Base-by-base conservation (phyloP, 2,113 vertebrate species). In the Chelonoidis abingdonii region DNA sequence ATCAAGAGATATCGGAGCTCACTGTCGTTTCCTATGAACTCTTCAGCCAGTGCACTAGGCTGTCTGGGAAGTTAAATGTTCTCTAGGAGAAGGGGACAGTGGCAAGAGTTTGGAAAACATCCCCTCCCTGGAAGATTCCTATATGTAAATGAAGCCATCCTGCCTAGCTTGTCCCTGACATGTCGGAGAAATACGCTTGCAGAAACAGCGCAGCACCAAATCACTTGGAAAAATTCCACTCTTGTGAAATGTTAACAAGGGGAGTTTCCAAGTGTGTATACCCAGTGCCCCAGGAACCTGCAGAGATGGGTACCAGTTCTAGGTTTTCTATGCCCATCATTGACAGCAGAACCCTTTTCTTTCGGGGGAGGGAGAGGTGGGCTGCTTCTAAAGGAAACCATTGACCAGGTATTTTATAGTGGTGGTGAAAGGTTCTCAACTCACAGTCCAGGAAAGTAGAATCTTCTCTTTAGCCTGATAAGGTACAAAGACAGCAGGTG, bases 1-100 rank as follows among this genome's bases (percentile, higher is more conserved):
- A 95, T 90, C 72, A 91, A 94, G 90, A 86, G 88, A 53, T 29
- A 86, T 24, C 85, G 79, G 88, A 83, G 90, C 78, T 94, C n/a
- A 1, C 10, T 2, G 1, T 0, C 0, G 81, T 10, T 89, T 79
- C 90, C 83, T 16, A 5, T 9, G 53, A 89, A 83, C 87, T 88
- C 24, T 80, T 91, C 69, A 49, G 49, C 44, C 54, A 82, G 56
- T 27, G 41, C 41, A 78, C 72, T 27, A 24, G 25, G 25, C 22
- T 47, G 41, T 78, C 44, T 25, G 75, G 75, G 75, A 78, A 47
- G 24, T 78, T 49, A 78, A 93, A 13, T 56, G 41, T 16, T 57
- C 57, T 65, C 19, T n/a, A 75, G 92, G 85, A 86, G 95, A 93
- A 44, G 25, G 14, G 57, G 24, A 80, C 13, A 17, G 49, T 49